These are phyloP conservation scores for Philopedon plagiatum DNA, from an alignment of 2,888 invertebrate species.

Conservation along the genomic window DNA sequence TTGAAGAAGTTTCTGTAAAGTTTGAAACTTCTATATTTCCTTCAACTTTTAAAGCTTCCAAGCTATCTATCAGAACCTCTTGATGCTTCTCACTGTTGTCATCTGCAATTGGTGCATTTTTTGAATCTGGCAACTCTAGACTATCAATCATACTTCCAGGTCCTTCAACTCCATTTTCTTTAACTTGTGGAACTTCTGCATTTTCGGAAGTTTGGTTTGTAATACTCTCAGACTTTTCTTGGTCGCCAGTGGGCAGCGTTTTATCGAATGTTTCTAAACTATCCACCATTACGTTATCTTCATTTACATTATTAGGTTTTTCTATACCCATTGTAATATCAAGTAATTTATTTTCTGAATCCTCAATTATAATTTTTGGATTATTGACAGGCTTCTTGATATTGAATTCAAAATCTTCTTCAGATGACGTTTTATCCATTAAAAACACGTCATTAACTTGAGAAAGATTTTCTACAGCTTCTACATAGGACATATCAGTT, in stretches of 20 bases:
- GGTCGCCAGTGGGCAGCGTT: neutral
- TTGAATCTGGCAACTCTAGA: neutral
- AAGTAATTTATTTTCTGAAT: neutral
- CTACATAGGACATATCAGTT: conserved; percentile 15
- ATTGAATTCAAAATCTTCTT: conserved; percentile 20
- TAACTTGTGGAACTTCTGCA: neutral
- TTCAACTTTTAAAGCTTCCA: neutral
- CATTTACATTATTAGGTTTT: neutral
- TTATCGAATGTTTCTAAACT: neutral
- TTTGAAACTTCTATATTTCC: neutral
- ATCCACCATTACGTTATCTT: neutral
- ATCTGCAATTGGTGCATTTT: neutral
- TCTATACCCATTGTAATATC: neutral
- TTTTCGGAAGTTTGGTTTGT: neutral
- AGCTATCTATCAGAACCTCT: neutral
- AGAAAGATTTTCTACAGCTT: conserved; percentile 28
- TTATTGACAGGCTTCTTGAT: neutral
- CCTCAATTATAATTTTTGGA: neutral
- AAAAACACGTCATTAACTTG: neutral
- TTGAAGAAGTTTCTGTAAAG: neutral
- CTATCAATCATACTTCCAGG: neutral
- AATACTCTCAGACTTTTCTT: neutral
- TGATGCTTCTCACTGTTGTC: neutral
- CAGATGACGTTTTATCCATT: conserved; percentile 4
- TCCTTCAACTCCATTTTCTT: neutral